Conservation (phyloP, 2,797 vertebrate genomes). For the Loris lydekkerianus region DNA sequence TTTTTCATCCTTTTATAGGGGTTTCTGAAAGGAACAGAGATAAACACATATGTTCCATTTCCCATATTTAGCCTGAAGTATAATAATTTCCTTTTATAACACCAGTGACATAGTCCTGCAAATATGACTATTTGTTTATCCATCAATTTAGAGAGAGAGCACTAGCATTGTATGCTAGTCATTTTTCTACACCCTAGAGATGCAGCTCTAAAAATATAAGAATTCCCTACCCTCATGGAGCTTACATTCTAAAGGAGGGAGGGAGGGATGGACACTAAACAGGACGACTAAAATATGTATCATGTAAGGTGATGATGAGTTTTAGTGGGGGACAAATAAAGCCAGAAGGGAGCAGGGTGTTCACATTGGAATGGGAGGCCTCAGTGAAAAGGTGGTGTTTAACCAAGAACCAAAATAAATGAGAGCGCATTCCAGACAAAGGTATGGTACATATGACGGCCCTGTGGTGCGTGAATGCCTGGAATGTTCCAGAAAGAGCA, state of each 20-base stretch:
- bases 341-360: background rate
- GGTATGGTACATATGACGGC: background rate
- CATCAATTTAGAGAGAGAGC: background rate
- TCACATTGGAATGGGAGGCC: background rate
- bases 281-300: background rate
- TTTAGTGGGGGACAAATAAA: background rate
- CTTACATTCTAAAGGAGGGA: background rate
- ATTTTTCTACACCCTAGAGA: background rate
- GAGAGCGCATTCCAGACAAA: background rate
- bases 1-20: constrained; percentile 43
- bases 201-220: background rate
- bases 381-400: background rate
- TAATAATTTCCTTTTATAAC: constrained; percentile 27
- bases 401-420: background rate
- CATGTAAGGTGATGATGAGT: background rate
- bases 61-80: background rate
- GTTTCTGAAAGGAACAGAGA: constrained; percentile 14
- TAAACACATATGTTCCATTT: background rate
- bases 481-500: background rate
- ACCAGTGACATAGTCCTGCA: background rate
- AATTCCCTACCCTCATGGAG: background rate
- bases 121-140: background rate
- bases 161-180: background rate
- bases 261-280: background rate
- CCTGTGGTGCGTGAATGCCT: background rate